phyloP scores from a whole-genome alignment of 2,888 invertebrate genomes.

The Acrocyrtus sp. region DNA sequence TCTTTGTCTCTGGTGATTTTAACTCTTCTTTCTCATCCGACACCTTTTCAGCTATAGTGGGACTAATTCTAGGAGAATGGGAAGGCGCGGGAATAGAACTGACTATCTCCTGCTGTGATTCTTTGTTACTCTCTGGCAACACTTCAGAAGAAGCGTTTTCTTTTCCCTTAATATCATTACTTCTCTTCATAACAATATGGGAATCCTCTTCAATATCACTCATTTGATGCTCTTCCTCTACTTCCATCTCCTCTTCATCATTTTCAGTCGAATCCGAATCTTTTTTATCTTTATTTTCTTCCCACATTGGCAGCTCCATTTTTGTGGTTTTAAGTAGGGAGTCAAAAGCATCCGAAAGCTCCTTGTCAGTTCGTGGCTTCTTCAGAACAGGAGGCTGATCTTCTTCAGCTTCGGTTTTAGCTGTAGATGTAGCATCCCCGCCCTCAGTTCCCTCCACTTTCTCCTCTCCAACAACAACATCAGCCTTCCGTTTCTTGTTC shows the following conservation, averaged over 20 bases:
- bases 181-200: slow-evolving; percentile 15
- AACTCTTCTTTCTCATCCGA: not conserved
- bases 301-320: not conserved
- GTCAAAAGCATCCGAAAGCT: slow-evolving; percentile 43
- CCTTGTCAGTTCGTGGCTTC: slow-evolving; percentile 45
- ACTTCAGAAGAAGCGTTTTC: no score
- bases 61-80: no score
- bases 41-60: no score
- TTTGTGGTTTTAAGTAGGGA: slow-evolving; percentile 28
- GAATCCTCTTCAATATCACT: slow-evolving; percentile 32
- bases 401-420: not conserved
- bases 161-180: slow-evolving; percentile 3
- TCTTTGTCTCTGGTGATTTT: no score
- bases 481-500: slow-evolving; percentile 35
- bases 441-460: not conserved
- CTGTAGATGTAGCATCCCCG: not conserved
- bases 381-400: slow-evolving; percentile 35
- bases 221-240: not conserved
- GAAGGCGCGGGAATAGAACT: no score
- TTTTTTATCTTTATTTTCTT: no score
- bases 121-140: no score
- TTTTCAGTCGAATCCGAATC: not conserved
- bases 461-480: slow-evolving; percentile 22
- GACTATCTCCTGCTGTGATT: no score
- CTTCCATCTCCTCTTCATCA: not conserved